Base-by-base conservation (phyloP, 2,797 vertebrate genomes). In the Ctenochaetus hawaiiensis region DNA sequence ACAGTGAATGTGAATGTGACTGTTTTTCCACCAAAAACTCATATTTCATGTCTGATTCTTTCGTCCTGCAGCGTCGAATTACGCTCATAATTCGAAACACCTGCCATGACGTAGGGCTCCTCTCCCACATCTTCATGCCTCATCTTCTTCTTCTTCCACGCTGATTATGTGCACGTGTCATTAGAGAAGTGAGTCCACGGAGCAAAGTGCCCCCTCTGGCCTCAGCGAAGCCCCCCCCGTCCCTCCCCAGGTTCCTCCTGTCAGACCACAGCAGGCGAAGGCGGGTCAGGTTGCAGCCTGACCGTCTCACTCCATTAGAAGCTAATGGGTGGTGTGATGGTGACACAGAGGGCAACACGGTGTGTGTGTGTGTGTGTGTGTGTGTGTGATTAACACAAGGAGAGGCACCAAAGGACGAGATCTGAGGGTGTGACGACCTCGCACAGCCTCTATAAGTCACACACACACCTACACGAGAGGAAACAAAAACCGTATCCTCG, bases 251-350 rank as follows among this genome's bases (percentile, higher is more conserved):
- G 57, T 67, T 26, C 71, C 60, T 72, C 66, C 54, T 57, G 72
- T 79, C 51, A 68, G 78, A 82, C 58, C 75, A 8, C 77, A 68
- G 79, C 83, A 69, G 83, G 64, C 56, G 1, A 49, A 53, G 64
- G 44, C 72, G 51, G 87, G 84, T 89, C 87, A 75, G 78, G 77
- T 89, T 85, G 68, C 77, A 65, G 66, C 54, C 72, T 37, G 84
- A 77, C 86, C 65, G 82, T 86, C 82, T 85, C 85, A 79, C 86
- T 89, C 89, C 85, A 89, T 90, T 91, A 91, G 87, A 67, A 83
- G 72, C 87, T 91, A 93, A 93, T 87, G 82, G 83, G 34, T 57
- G 73, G 78, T 78, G 82, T 64, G 85, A 89, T 72, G 81, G 80
- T 57, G 83, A 91, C 89, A 80, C 75, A 4, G 68, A 58, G 84